Conservation (phyloP, 2,113 vertebrate species). For the Cottus gobio region DNA sequence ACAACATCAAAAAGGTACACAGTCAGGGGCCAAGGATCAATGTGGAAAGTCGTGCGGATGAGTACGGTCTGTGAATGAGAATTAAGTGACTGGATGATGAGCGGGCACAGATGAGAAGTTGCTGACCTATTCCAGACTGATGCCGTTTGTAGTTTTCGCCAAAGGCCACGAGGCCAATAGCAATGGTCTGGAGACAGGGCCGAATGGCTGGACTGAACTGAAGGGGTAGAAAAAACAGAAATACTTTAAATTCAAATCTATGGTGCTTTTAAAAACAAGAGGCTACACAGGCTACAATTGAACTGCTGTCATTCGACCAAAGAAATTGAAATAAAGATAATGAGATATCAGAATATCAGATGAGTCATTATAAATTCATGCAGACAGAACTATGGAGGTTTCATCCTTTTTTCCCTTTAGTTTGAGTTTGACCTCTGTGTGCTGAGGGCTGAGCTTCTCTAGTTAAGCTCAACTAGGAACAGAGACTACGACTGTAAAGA, state of each 20-base stretch:
- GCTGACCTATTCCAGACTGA: slow-evolving; percentile 89
- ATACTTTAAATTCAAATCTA: slow-evolving; percentile 16
- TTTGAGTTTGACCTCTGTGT: slow-evolving; percentile 24
- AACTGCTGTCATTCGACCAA: slow-evolving; percentile 14
- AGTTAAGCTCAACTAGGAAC: slow-evolving; percentile 32
- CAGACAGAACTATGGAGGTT: neutral
- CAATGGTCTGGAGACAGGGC: slow-evolving; percentile 91
- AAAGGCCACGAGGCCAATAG: slow-evolving; percentile 91
- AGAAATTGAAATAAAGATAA: slow-evolving; percentile 18
- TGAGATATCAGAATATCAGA: slow-evolving; percentile 11
- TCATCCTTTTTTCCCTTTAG: slow-evolving; percentile 44
- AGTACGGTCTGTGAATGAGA: slow-evolving; percentile 63
- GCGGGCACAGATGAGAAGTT: slow-evolving; percentile 34
- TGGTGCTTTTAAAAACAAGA: slow-evolving; percentile 1
- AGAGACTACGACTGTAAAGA: slow-evolving; percentile 18
- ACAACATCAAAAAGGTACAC: slow-evolving; percentile 70
- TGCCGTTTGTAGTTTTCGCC: slow-evolving; percentile 92
- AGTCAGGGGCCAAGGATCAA: slow-evolving; percentile 55
- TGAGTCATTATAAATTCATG: slow-evolving; percentile 36
- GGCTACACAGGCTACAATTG: neutral
- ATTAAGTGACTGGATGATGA: slow-evolving; percentile 48
- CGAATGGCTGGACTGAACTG: slow-evolving; percentile 92
- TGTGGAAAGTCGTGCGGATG: slow-evolving; percentile 35
- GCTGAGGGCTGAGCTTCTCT: slow-evolving; percentile 24
- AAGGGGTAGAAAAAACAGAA: slow-evolving; percentile 9